A percentile compares a stretch with the other conserved stretches of the same genome.
These are phyloP conservation scores for Sarcophaga variegata DNA, from an alignment of 2,888 invertebrate genomes.

Conservation along the genomic window DNA sequence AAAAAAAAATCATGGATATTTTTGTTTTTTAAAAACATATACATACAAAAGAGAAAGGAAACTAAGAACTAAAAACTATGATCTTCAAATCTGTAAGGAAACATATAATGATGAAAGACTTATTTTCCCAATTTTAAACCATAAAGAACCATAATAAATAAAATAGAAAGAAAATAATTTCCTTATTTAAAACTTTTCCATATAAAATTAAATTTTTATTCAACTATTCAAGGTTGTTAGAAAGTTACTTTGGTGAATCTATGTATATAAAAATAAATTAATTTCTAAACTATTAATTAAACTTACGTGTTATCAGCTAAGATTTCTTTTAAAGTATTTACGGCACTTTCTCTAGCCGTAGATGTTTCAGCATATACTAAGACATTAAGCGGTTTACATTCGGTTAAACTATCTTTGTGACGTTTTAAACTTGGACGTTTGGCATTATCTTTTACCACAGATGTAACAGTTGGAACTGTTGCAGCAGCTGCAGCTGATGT, in stretches of 20 bases:
- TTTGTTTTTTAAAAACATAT: background rate
- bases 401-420: conserved; percentile 77
- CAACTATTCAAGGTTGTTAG: too few relatives aligned
- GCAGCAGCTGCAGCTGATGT: conserved; percentile 30
- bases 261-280: background rate
- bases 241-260: conserved; percentile 66
- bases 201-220: conserved; percentile 18
- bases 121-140: background rate
- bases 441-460: conserved; percentile 64
- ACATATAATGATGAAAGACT: background rate
- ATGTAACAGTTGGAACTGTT: conserved; percentile 3
- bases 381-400: conserved; percentile 89
- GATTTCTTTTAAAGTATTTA: conserved; percentile 86
- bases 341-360: conserved; percentile 88
- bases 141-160: conserved; percentile 18
- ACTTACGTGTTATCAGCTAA: conserved; percentile 88
- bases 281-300: background rate
- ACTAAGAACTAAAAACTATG: background rate
- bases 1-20: conserved; percentile 25
- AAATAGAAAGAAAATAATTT: conserved; percentile 29
- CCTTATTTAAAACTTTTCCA: conserved; percentile 11
- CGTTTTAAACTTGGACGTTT: conserved; percentile 78
- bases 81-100: background rate
- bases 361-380: conserved; percentile 91
- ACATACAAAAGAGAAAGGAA: background rate